Evolutionary conservation across 1,140 invertebrate genomes (phyloP), one percentile per base, ranked within the genome.

Genomic region (Camponotus floridanus): DNA sequence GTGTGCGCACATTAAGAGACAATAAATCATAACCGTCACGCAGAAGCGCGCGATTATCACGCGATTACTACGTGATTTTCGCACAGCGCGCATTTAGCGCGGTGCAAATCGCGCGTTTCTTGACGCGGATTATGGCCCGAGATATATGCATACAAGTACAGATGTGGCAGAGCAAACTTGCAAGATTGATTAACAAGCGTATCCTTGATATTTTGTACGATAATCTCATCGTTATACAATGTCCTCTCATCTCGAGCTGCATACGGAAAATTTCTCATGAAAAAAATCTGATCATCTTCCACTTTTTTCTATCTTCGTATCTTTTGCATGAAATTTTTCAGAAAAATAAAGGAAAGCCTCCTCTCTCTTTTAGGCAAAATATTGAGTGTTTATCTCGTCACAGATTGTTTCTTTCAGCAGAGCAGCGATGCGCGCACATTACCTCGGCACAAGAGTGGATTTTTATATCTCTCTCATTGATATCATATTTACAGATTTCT

Each of bases 291-390:
- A 80, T 39, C 55, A 39, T 39, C 39, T 15, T 31, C 64, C 33
- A 80, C n/a, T 68, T 78, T 68, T n/a, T 39, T 51, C 42, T 57
- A 33, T 31, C 76, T 67, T 73, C 65, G 65, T 68, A 45, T 33
- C 21, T 80, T 80, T 80, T 70, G 76, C 76, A 80, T 80, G 64
- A 21, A 80, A 70, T 70, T 80, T 80, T 70, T 80, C 76, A 80
- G 64, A 80, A 55, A 70, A 36, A 55, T 80, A 45, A 33, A 18
- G 48, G 15, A 51, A 21, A 80, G 64, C n/a, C 33, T 80, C 55
- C 42, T 55, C 45, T 33, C 42, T 55, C 45, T 33, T 36, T 74
- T 80, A 42, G 18, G 4, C 45, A 51, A 45, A 70, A 11, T n/a
- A 5, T 68, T 31, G 39, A 11, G 36, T 70, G 26, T 70, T 68